Base-by-base conservation (phyloP, 2,888 invertebrate species). In the Hirtodrosophila histrioides region DNA sequence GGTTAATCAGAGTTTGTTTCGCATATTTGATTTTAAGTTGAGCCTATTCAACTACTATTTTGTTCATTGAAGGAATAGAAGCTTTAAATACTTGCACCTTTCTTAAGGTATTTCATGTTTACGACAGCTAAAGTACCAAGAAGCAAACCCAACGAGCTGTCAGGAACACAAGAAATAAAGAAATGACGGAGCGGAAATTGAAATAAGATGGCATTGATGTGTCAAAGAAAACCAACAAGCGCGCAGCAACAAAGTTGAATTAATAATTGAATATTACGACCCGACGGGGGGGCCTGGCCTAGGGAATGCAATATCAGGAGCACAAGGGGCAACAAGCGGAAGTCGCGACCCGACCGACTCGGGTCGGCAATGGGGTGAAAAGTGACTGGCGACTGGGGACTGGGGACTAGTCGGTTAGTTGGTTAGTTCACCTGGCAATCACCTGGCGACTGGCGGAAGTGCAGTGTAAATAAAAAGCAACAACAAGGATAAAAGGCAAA, bases 111-210 rank as follows among this genome's bases (percentile, higher is more conserved):
- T 17, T 17, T 17, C 17, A 17, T 17, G 17, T 2, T 17, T 17
- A 17, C 1, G 17, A 17, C 17, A 17, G 17, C 17, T 17, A 17
- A 17, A 17, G 17, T 17, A 17, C 17, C 17, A 17, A 17, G 17
- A 17, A 17, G 17, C 17, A 17, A 17, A 17, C 17, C 17, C 17
- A 17, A 17, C 17, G 17, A 17, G 17, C 17, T 17, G 17, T 17
- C 17, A 17, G 17, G 17, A 17, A 17, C 9, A 9, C 31, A 31
- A 31, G 9, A 7, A 33, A 40, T 24, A 23, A 9, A 45, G 49
- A 39, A 43, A 55, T 72, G 72, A 60, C 65, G 46, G 44, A 40
- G 37, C 60, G 76, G 76, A 77, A 77, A 77, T 77, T 75, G 54
- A 61, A 49, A 61, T 45, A 40, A 43, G 44, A 10, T 66, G 71